phyloP scores from a whole-genome alignment of 2,113 vertebrate species.

The western clawed frog (Xenopus tropicalis) region DNA sequence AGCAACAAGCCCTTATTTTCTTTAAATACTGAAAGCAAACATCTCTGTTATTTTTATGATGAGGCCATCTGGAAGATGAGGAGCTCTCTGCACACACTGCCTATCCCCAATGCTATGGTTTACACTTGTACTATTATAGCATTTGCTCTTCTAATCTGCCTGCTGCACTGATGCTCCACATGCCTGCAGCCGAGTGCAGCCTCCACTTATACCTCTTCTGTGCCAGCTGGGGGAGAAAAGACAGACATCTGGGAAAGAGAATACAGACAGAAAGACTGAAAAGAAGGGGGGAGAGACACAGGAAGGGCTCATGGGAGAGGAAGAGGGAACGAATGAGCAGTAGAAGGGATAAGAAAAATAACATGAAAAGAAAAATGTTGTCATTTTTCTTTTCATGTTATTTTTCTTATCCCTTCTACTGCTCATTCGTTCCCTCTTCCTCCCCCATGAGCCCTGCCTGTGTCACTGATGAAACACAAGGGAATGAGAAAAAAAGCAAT shows the following conservation, averaged over 20 bases:
- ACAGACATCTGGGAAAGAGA: not conserved
- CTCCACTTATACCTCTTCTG: too few species aligned
- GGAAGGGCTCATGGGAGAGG: too few species aligned
- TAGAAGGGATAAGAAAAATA: not conserved
- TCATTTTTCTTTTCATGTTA: not conserved
- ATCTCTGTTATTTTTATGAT: slow-evolving; percentile 21
- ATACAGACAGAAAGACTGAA: not conserved
- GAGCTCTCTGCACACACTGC: not conserved
- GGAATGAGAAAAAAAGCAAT: too few species aligned
- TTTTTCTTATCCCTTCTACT: not conserved
- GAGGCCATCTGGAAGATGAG: slow-evolving; percentile 7
- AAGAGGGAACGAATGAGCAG: too few species aligned
- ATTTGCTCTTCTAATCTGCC: not conserved
- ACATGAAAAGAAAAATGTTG: not conserved
- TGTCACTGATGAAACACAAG: too few species aligned
- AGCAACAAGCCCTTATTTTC: slow-evolving; percentile 23
- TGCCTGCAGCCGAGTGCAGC: too few species aligned
- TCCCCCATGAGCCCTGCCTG: too few species aligned
- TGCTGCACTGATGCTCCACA: too few species aligned
- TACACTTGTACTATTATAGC: not conserved
- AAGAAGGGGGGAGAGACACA: not conserved
- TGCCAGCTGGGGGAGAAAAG: not conserved
- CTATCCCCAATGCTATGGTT: not conserved
- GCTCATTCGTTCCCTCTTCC: too few species aligned
- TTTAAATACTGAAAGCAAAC: slow-evolving; percentile 18